Percentiles rank a stretch among this genome's conserved stretches.
phyloP scores from a whole-genome alignment of 1,140 invertebrate genomes.

The Atopsyche davidsoni region DNA sequence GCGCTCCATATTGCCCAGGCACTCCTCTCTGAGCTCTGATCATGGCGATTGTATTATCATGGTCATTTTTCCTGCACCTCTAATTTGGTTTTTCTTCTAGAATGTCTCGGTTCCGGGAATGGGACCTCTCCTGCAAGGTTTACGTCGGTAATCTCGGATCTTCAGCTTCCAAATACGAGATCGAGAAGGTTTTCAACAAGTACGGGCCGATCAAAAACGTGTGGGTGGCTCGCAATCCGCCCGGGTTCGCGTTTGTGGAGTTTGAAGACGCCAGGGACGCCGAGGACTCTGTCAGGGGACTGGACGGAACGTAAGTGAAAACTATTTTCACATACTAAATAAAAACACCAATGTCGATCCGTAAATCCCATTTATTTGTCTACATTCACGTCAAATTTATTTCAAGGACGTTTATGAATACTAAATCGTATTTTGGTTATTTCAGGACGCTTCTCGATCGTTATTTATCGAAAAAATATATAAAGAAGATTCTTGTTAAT shows the following conservation, averaged over 20 bases:
- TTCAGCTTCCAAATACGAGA: constrained; percentile 85
- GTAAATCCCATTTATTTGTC: too few species aligned
- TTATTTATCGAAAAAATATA: too few species aligned
- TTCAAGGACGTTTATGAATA: too few species aligned
- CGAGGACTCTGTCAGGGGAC: constrained; percentile 89
- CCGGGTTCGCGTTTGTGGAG: constrained; percentile 96
- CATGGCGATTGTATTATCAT: neutral
- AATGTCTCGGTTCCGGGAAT: constrained; percentile 78
- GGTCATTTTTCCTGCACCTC: neutral
- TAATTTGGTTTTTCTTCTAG: constrained; percentile 13
- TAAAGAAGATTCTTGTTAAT: too few species aligned
- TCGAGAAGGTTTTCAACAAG: constrained; percentile 87
- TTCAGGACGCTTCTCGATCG: too few species aligned
- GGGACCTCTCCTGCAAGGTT: constrained; percentile 94
- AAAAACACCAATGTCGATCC: too few species aligned
- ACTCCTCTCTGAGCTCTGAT: neutral
- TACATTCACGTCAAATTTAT: too few species aligned
- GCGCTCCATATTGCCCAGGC: too few species aligned
- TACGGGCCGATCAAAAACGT: constrained; percentile 94
- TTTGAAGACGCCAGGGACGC: constrained; percentile 97
- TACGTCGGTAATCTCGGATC: constrained; percentile 97
- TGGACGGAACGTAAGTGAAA: constrained; percentile 85
- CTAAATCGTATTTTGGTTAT: too few species aligned
- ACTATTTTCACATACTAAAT: too few species aligned
- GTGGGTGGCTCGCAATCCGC: constrained; percentile 93